Percentiles rank a stretch among this genome's conserved stretches.
phyloP scores from a whole-genome alignment of 2,888 invertebrate genomes.

The Antheraea assamensis region DNA sequence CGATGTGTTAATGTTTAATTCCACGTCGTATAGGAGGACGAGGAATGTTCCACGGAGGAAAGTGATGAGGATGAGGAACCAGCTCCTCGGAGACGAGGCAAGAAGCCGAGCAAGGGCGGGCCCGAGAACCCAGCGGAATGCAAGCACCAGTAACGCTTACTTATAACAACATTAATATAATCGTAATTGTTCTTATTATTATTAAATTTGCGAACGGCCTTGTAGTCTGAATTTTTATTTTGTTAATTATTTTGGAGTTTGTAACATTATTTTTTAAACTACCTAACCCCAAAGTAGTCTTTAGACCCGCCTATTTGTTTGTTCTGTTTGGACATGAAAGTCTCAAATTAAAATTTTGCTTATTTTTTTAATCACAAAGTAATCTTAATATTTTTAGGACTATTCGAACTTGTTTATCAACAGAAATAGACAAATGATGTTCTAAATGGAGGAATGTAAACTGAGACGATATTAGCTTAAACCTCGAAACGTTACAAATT shows the following conservation, averaged over 20 bases:
- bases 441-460: neutral
- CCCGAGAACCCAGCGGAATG: slow-evolving; percentile 84
- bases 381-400: no score
- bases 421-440: neutral
- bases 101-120: slow-evolving; percentile 51
- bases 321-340: neutral
- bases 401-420: no score
- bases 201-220: neutral
- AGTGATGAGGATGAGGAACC: slow-evolving; percentile 80
- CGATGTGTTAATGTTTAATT: neutral
- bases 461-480: neutral
- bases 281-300: neutral
- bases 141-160: slow-evolving; percentile 84
- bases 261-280: neutral
- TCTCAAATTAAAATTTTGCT: neutral
- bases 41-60: slow-evolving; percentile 82
- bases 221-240: neutral
- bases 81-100: slow-evolving; percentile 67
- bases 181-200: neutral
- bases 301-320: neutral
- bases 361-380: no score
- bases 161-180: neutral
- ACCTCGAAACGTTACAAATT: neutral
- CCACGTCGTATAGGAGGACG: slow-evolving; percentile 63
- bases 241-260: neutral